Conservation (phyloP, 2,113 vertebrate species). For the Rostratula benghalensis region DNA sequence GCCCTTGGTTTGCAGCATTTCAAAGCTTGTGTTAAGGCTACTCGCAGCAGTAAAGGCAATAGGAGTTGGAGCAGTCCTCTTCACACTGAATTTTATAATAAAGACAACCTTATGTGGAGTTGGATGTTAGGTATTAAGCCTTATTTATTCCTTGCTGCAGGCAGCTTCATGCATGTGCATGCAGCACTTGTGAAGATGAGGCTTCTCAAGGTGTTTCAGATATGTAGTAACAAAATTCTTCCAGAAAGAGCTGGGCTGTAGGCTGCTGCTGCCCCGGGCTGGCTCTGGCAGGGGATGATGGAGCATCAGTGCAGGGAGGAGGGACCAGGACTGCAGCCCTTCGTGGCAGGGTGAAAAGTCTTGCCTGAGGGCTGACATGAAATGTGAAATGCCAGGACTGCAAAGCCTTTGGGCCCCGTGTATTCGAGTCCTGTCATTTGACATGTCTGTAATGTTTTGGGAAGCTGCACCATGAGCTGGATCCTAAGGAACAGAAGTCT, state of each 20-base stretch:
- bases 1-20: not conserved
- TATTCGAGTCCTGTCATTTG: rapidly evolving
- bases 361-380: not conserved
- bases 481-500: not conserved
- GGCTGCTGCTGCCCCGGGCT: not conserved
- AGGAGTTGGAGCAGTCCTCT: not conserved
- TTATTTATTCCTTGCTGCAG: not conserved
- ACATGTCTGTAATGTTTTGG: rapidly evolving
- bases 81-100: not conserved
- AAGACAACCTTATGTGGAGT: not conserved
- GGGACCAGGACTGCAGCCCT: not conserved
- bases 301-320: not conserved
- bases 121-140: not conserved
- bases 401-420: not conserved
- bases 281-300: rapidly evolving
- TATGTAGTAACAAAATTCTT: not conserved
- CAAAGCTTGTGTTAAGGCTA: not conserved
- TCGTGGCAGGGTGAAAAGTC: not conserved
- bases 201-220: not conserved
- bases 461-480: not conserved
- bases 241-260: not conserved
- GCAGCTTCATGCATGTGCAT: not conserved
- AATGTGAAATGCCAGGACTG: not conserved
- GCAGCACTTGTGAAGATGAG: not conserved
- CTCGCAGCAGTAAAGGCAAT: rapidly evolving